These are phyloP conservation scores for Piscicola geometra DNA, from an alignment of 2,888 invertebrate species.

Conservation along the genomic window DNA sequence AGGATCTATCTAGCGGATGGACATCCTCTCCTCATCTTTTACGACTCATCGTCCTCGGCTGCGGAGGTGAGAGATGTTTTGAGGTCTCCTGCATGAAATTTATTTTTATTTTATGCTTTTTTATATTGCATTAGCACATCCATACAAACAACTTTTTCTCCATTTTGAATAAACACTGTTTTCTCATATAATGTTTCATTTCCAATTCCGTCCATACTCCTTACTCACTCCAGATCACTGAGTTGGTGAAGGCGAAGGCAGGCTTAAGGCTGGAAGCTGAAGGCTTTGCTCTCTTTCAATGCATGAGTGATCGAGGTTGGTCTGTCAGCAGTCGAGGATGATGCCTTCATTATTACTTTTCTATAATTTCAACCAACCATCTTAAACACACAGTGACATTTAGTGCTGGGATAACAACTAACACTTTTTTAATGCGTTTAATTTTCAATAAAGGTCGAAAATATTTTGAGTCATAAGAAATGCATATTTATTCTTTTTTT, in stretches of 20 bases:
- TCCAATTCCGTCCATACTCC: no score
- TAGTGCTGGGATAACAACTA: no score
- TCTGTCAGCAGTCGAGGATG: no score
- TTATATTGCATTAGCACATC: neutral
- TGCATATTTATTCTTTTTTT: no score
- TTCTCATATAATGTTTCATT: no score
- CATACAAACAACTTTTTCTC: no score
- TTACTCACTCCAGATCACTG: constrained; percentile 69
- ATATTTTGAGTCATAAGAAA: no score
- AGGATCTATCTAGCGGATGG: constrained; percentile 88
- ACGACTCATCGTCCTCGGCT: constrained; percentile 86
- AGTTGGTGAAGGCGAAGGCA: constrained; percentile 80
- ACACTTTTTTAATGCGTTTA: no score
- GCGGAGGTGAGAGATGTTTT: constrained; percentile 63
- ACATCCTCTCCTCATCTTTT: constrained; percentile 88
- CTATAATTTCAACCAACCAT: no score
- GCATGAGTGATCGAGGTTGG: constrained; percentile 65
- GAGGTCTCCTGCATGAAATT: neutral
- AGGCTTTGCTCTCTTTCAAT: constrained; percentile 81
- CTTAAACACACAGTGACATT: no score
- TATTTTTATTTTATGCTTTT: neutral
- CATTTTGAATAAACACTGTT: constrained; percentile 9
- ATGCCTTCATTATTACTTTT: no score
- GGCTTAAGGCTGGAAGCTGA: constrained; percentile 74
- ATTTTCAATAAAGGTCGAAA: no score